Evolutionary conservation across 2,797 vertebrate species (phyloP).

Genomic region (Kryptopterus vitreolus): DNA sequence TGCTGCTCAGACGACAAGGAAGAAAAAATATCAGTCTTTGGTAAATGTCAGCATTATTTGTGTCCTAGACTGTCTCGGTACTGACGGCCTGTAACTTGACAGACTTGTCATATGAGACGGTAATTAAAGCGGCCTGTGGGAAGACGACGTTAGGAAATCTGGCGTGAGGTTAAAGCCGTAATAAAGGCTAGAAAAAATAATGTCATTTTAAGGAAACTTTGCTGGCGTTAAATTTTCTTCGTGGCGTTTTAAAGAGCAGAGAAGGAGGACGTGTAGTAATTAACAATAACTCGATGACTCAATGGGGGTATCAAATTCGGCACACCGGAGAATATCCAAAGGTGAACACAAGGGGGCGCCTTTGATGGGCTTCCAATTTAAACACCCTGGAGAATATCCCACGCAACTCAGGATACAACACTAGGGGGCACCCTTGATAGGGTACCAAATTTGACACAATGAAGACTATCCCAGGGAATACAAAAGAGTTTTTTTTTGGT

Average conservation of each 20-base stretch:
- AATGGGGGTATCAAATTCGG: too few relatives aligned
- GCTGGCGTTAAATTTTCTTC: neutral
- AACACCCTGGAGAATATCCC: too few relatives aligned
- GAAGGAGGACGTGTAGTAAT: neutral
- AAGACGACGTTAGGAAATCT: neutral
- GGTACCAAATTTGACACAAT: too few relatives aligned
- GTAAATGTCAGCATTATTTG: conserved; percentile 40
- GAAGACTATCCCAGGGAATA: too few relatives aligned
- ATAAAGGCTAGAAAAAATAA: conserved; percentile 6
- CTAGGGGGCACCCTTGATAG: too few relatives aligned
- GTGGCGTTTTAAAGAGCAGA: neutral
- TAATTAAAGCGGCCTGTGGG: conserved; percentile 31
- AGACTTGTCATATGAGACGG: conserved; percentile 21
- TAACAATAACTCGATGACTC: too few relatives aligned
- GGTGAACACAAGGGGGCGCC: too few relatives aligned
- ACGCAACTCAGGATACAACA: too few relatives aligned
- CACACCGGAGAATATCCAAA: too few relatives aligned
- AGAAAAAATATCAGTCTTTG: neutral
- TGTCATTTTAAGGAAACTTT: neutral
- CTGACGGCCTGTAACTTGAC: conserved; percentile 21
- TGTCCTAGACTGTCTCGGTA: conserved; percentile 28
- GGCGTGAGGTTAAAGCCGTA: conserved; percentile 21
- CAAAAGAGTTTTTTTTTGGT: too few relatives aligned
- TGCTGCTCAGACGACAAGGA: neutral
- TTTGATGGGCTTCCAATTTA: too few relatives aligned